Base-by-base conservation (phyloP, 2,113 vertebrate genomes). In the Mungos mungo region DNA sequence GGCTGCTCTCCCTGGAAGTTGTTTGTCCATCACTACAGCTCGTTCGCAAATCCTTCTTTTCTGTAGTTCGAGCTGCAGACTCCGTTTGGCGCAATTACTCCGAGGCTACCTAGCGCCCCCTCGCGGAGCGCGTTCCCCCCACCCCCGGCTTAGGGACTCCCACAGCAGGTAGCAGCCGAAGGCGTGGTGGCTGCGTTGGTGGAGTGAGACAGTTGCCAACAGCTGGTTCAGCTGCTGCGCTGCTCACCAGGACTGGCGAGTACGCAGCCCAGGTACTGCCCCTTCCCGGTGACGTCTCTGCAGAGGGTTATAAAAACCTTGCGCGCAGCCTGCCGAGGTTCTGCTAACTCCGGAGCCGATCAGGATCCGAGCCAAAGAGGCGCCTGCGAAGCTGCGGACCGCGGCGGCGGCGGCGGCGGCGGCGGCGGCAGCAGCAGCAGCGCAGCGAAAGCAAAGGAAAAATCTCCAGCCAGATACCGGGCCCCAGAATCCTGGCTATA, bases 261-360 rank as follows among this genome's bases (percentile, higher is more conserved):
- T 54, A 74, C 60, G 79, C 96, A 91, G 65, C 72, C 80, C 93
- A 96, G 96, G 97, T 96, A 97, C 97, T 71, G 93, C 98, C 97
- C 95, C 96, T 97, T 97, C 91, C 60, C 83, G 6, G 87, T 98
- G 97, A 98, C 98, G 97, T 97, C 87, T 90, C 65, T 68, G 90
- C 92, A 74, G 91, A 88, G 80, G 87, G 38, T 89, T 97, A 97
- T 97, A 98, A 98, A 97, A 97, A 82, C 87, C 92, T 80, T n/a
- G 69, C 19, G 83, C 83, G 29, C 83, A 92, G 92, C 93, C 85
- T 57, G 87, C 93, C 35, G 79, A 93, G 96, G 71, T 86, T 91
- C 95, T 83, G 88, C 93, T 81, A 97, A 97, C 96, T 98, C 92
- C 80, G 0, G 12, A 93, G 95, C 92, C 0, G 6, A 92, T 92